Percentiles rank a stretch among this genome's conserved stretches.
phyloP scores from a whole-genome alignment of 2,797 vertebrate genomes.

The Aythya fuligula region DNA sequence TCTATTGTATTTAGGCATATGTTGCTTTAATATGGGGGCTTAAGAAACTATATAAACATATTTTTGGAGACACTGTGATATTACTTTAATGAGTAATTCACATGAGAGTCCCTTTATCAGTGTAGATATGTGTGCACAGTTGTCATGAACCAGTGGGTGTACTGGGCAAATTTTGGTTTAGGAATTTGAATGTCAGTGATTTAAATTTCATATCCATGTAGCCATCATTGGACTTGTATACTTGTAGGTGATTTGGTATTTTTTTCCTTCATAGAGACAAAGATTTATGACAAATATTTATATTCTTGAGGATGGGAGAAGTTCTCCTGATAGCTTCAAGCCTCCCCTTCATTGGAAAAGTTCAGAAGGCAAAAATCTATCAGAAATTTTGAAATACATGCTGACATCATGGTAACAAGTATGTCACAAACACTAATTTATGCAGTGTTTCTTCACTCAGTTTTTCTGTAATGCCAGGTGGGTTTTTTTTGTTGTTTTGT shows the following conservation, averaged over 20 bases:
- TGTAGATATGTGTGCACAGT: neutral
- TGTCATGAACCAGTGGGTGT: neutral
- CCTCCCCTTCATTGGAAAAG: neutral
- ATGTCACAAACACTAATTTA: constrained; percentile 52
- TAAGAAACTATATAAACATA: neutral
- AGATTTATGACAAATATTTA: neutral
- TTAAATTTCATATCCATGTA: neutral
- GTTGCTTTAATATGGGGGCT: neutral
- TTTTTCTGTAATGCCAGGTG: neutral
- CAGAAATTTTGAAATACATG: neutral
- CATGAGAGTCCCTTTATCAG: neutral
- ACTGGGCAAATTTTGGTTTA: neutral
- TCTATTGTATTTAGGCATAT: neutral
- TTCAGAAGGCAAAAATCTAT: neutral
- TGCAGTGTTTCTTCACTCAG: constrained; percentile 30
- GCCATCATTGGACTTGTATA: neutral
- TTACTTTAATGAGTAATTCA: neutral
- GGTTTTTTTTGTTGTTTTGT: too few species aligned
- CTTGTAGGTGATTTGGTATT: neutral
- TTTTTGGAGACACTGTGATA: neutral
- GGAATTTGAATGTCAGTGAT: neutral
- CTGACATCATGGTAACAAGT: constrained; percentile 23
- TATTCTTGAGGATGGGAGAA: neutral
- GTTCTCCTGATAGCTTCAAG: neutral
- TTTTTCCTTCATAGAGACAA: neutral